Percentiles rank a stretch among this genome's conserved stretches.
Evolutionary conservation across 2,888 invertebrate species (phyloP).

Genomic region (Eupithecia vulgata): DNA sequence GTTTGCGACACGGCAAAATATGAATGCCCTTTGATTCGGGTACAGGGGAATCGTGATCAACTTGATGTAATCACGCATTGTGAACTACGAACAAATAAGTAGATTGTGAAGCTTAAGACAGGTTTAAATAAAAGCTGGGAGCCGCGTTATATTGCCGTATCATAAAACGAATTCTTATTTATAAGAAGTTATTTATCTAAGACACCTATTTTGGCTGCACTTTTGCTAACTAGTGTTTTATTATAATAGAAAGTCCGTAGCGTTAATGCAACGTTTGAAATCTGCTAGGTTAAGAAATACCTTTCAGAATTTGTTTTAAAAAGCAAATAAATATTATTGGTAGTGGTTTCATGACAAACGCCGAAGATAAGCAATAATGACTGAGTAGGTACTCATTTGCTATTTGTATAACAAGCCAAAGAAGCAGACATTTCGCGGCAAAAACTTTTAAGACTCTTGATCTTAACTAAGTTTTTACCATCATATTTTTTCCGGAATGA

Average conservation of each 20-base stretch:
- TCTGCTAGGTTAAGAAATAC: background rate
- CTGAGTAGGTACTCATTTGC: background rate
- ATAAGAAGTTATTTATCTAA: background rate
- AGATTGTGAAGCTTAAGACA: background rate
- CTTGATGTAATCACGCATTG: background rate
- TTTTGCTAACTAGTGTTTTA: background rate
- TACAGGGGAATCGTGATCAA: background rate
- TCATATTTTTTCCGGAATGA: background rate
- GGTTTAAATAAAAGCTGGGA: background rate
- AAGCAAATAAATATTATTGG: background rate
- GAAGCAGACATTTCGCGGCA: no score
- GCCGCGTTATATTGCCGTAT: background rate
- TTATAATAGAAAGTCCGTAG: background rate
- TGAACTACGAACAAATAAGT: no score
- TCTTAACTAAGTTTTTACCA: no score
- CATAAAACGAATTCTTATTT: background rate
- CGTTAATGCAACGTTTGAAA: no score
- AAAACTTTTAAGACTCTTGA: no score
- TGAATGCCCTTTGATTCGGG: constrained; percentile 1
- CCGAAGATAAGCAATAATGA: background rate
- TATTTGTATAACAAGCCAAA: background rate
- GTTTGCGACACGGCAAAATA: background rate
- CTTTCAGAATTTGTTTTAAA: background rate
- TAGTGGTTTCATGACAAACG: background rate
- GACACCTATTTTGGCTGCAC: background rate